phyloP scores from a whole-genome alignment of 2,888 invertebrate species.

The Cryptocephalus moraei region DNA sequence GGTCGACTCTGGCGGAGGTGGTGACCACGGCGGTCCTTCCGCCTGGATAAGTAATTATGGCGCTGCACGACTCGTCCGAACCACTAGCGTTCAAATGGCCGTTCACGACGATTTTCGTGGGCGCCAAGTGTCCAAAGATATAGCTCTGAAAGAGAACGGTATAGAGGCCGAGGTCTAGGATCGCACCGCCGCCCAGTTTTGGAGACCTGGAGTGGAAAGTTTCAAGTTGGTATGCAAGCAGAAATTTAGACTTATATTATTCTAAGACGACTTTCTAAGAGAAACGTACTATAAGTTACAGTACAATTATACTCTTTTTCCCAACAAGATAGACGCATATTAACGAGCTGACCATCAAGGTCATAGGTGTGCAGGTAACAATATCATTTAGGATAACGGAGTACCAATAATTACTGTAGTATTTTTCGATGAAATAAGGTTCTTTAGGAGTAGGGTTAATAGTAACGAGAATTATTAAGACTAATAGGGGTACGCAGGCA shows the following conservation, averaged over 20 bases:
- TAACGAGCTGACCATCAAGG: no score
- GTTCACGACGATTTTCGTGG: constrained; percentile 53
- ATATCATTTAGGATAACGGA: no score
- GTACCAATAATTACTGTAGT: no score
- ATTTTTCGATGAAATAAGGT: no score
- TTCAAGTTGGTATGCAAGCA: no score
- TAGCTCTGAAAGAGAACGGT: constrained; percentile 60
- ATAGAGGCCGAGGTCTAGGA: constrained; percentile 70
- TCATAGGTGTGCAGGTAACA: no score
- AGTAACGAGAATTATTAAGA: no score
- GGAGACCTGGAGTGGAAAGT: neutral
- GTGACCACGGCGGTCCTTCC: constrained; percentile 54
- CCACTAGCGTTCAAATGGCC: constrained; percentile 63
- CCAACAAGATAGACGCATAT: no score
- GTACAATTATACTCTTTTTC: no score
- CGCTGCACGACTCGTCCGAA: constrained; percentile 57
- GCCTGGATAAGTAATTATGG: constrained; percentile 53
- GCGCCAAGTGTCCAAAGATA: constrained; percentile 56
- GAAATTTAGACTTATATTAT: constrained; percentile 1
- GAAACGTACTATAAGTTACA: no score
- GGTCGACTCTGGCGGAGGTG: constrained; percentile 44
- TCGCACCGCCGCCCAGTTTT: constrained; percentile 65
- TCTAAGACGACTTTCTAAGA: neutral
- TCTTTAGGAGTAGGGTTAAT: no score
- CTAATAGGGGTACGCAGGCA: no score